Conservation (phyloP, 1,140 invertebrate genomes). For the Drosophila cardini region DNA sequence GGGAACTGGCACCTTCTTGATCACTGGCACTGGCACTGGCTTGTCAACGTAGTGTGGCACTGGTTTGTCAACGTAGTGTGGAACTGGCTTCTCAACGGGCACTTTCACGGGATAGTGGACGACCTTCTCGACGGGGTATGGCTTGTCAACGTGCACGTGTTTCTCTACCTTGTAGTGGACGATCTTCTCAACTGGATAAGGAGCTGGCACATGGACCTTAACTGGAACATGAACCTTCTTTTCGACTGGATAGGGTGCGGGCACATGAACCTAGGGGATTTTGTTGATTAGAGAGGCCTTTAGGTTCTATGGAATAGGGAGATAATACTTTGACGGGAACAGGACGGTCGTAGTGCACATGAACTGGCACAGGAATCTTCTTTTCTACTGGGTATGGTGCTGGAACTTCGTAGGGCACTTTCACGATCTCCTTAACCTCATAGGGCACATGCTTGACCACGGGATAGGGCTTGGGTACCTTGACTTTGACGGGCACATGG, state of each 20-base stretch:
- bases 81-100: constrained; percentile 87
- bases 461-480: constrained; percentile 87
- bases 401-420: constrained; percentile 87
- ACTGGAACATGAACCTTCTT: constrained; percentile 89
- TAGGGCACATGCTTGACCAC: constrained; percentile 88
- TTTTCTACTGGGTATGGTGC: constrained; percentile 89
- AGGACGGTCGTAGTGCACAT: constrained; percentile 88
- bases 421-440: constrained; percentile 88
- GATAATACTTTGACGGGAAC: constrained; percentile 86
- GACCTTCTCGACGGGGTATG: constrained; percentile 90
- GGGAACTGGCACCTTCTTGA: constrained; percentile 85
- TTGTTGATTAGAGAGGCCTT: not conserved
- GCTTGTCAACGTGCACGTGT: constrained; percentile 88
- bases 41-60: constrained; percentile 89
- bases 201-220: constrained; percentile 88
- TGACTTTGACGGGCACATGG: constrained; percentile 87
- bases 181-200: constrained; percentile 90
- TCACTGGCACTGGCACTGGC: constrained; percentile 87
- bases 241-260: constrained; percentile 87
- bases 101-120: constrained; percentile 90
- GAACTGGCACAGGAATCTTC: constrained; percentile 86
- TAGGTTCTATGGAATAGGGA: not conserved
- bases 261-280: constrained; percentile 87
- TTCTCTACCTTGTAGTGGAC: constrained; percentile 89
- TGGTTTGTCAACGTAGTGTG: constrained; percentile 88